Percentiles rank a stretch among this genome's conserved stretches.
Conservation (phyloP, 2,113 vertebrate species). For the Riparia riparia region DNA sequence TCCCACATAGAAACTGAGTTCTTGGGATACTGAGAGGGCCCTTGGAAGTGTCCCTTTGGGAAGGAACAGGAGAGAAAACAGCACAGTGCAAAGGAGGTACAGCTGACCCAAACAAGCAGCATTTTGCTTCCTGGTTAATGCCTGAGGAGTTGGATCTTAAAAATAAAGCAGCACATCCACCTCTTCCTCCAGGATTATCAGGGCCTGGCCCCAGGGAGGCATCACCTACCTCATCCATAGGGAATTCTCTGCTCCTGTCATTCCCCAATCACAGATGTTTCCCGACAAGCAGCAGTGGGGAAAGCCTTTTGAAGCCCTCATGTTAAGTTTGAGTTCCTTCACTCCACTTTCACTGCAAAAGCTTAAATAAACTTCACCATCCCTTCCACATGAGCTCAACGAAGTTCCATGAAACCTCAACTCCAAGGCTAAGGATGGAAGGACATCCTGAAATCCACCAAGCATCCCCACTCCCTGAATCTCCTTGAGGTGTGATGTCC, state of each 20-base stretch:
- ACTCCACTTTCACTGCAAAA: background rate
- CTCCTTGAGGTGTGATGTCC: accelerated
- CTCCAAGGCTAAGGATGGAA: background rate
- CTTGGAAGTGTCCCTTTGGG: background rate
- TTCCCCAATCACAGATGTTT: accelerated
- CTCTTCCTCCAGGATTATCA: background rate
- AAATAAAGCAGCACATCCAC: background rate
- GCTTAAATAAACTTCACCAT: background rate
- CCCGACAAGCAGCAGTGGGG: background rate
- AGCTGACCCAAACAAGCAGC: background rate
- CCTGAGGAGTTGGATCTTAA: background rate
- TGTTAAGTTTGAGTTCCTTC: background rate
- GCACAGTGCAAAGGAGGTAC: background rate
- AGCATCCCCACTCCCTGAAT: accelerated
- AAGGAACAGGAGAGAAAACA: background rate
- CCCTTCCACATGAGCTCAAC: background rate
- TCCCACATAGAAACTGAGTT: accelerated
- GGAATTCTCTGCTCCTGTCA: background rate
- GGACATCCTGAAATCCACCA: background rate
- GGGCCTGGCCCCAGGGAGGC: background rate
- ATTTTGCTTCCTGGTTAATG: background rate
- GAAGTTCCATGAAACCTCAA: background rate
- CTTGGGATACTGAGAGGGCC: background rate
- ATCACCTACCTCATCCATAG: background rate
- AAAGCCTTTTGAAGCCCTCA: background rate